phyloP scores from a whole-genome alignment of 2,888 invertebrate genomes.

The Drosophila helvetica region DNA sequence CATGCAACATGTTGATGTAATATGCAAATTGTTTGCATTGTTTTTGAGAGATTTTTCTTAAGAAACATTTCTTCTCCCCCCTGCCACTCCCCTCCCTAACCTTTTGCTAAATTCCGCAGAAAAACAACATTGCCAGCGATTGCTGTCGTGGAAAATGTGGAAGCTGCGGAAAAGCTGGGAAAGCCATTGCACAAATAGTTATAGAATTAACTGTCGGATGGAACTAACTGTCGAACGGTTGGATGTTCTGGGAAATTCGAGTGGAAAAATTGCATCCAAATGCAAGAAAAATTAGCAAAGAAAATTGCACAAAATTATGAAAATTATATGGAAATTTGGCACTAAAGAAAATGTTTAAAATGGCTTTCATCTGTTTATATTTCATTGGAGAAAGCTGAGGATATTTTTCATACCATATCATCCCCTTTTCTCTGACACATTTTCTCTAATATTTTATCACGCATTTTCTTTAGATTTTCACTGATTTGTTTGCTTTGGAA shows the following conservation, averaged over 20 bases:
- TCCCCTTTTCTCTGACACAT: neutral
- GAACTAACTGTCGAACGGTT: slow-evolving; percentile 14
- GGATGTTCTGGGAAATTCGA: slow-evolving; percentile 15
- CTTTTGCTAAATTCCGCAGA: neutral
- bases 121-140: slow-evolving; percentile 3
- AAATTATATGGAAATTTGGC: neutral
- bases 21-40: slow-evolving; percentile 74
- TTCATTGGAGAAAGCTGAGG: neutral
- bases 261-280: neutral
- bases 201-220: slow-evolving; percentile 25
- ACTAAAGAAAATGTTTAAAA: neutral
- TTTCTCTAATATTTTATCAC: neutral
- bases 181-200: slow-evolving; percentile 9
- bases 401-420: neutral
- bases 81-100: neutral
- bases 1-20: slow-evolving; percentile 79
- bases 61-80: slow-evolving; percentile 49
- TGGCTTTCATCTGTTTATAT: neutral
- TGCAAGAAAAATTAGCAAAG: slow-evolving; percentile 4
- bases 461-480: neutral
- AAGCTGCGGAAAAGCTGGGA: slow-evolving; percentile 50
- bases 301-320: neutral
- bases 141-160: slow-evolving; percentile 37
- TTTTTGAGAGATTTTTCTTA: slow-evolving; percentile 49
- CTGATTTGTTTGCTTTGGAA: slow-evolving; percentile 6